Percentiles rank a stretch among this genome's conserved stretches.
Conservation (phyloP, 2,888 invertebrate species). For the Leucophora obtusa region DNA sequence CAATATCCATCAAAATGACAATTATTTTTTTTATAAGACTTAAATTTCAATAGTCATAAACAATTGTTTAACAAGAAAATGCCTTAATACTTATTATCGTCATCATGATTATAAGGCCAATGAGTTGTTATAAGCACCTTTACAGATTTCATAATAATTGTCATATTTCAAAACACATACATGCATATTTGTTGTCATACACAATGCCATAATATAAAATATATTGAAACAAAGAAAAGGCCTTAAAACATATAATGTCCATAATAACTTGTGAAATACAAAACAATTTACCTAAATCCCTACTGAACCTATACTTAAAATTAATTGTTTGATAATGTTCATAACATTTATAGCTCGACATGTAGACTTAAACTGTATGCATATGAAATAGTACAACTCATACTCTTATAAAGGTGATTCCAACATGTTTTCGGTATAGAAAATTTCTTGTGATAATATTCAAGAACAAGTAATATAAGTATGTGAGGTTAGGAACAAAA, state of each 20-base stretch:
- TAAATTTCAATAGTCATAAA: background rate
- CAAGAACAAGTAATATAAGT: background rate
- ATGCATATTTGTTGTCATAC: background rate
- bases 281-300: slow-evolving; percentile 60
- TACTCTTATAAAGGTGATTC: background rate
- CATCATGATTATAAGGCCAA: slow-evolving; percentile 22
- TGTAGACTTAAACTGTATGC: background rate
- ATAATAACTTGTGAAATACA: slow-evolving; percentile 47
- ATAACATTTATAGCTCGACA: slow-evolving; percentile 45
- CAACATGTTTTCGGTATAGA: background rate
- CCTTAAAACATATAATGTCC: slow-evolving; percentile 29
- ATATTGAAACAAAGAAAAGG: background rate
- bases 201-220: background rate
- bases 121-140: slow-evolving; percentile 41
- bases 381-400: background rate
- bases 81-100: background rate
- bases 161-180: slow-evolving; percentile 14
- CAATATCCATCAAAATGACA: background rate
- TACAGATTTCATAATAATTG: slow-evolving; percentile 49
- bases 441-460: slow-evolving; percentile 7
- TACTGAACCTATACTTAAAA: slow-evolving; percentile 59
- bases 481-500: background rate
- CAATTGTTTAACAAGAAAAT: background rate
- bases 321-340: slow-evolving; percentile 60
- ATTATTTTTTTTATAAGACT: background rate